Percentiles rank a stretch among this genome's conserved stretches.
Evolutionary conservation across 2,888 invertebrate genomes (phyloP).

Genomic region (Bugula neritina): DNA sequence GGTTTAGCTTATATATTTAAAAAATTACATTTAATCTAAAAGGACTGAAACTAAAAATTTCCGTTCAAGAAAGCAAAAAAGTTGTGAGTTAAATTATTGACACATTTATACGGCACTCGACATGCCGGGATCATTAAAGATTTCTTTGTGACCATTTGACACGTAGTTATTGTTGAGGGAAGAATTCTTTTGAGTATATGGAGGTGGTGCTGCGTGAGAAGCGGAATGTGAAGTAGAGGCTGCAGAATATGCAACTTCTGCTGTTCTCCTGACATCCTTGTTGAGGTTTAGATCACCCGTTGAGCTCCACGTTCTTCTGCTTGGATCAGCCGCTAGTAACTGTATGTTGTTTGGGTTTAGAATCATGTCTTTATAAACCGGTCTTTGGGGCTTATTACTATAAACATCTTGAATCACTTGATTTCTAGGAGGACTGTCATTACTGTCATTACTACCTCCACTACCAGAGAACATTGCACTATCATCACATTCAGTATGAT

Average conservation of each 20-base stretch:
- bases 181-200: neutral
- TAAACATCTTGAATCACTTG: neutral
- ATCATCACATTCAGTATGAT: slow-evolving; percentile 1
- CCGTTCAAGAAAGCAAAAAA: too few species aligned
- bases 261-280: neutral
- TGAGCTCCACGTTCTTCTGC: neutral
- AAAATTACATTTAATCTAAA: too few species aligned
- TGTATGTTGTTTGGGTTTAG: neutral
- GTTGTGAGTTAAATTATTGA: too few species aligned
- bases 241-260: neutral
- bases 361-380: neutral
- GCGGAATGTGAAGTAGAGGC: neutral
- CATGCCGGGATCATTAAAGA: neutral
- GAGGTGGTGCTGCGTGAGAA: neutral
- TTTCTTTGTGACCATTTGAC: neutral
- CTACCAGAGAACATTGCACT: slow-evolving; percentile 23
- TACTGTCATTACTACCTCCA: slow-evolving; percentile 2
- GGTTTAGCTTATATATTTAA: too few species aligned
- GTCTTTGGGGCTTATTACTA: neutral
- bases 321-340: neutral
- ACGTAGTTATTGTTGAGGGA: neutral
- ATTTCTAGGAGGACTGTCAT: neutral
- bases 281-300: neutral
- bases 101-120: neutral
- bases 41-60: too few species aligned